Percentiles rank a stretch among this genome's conserved stretches.
Conservation (phyloP, 2,888 invertebrate species). For the Quadroppia sp. region DNA sequence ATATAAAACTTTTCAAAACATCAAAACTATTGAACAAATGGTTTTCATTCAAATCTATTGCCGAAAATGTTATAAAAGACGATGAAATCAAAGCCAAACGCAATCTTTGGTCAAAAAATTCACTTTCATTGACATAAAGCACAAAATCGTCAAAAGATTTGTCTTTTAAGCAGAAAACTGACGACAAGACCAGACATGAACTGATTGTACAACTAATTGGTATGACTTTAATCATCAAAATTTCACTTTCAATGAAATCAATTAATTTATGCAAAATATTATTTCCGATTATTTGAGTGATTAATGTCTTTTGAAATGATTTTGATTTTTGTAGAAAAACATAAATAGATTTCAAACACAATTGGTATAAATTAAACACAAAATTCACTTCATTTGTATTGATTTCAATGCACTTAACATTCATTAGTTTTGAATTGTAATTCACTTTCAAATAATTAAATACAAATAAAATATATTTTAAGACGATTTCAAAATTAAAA, state of each 20-base stretch:
- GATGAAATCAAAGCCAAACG: slow-evolving; percentile 17
- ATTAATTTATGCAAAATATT: not conserved
- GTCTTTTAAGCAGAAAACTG: not conserved
- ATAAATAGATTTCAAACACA: slow-evolving; percentile 6
- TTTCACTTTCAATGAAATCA: slow-evolving; percentile 8
- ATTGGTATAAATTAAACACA: slow-evolving; percentile 4
- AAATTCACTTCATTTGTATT: slow-evolving; percentile 21
- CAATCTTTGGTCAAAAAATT: slow-evolving; percentile 11
- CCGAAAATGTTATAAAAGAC: slow-evolving; percentile 11
- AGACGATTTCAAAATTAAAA: slow-evolving; percentile 11
- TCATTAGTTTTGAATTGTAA: not conserved
- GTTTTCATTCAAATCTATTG: not conserved
- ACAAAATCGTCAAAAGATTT: not conserved
- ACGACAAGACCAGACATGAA: not conserved
- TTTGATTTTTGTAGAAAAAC: slow-evolving; percentile 2
- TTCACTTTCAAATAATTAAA: slow-evolving; percentile 15
- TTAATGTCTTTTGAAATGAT: not conserved
- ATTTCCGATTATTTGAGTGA: not conserved
- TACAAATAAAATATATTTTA: not conserved
- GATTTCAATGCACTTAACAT: not conserved
- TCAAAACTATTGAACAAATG: slow-evolving; percentile 9
- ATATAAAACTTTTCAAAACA: not conserved
- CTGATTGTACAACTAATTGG: slow-evolving; percentile 24
- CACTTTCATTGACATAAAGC: not conserved
- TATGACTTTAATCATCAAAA: not conserved